Evolutionary conservation across 2,888 invertebrate genomes (phyloP), one percentile per base, ranked within the genome.

Genomic region (Thysanoteuthis rhombus): DNA sequence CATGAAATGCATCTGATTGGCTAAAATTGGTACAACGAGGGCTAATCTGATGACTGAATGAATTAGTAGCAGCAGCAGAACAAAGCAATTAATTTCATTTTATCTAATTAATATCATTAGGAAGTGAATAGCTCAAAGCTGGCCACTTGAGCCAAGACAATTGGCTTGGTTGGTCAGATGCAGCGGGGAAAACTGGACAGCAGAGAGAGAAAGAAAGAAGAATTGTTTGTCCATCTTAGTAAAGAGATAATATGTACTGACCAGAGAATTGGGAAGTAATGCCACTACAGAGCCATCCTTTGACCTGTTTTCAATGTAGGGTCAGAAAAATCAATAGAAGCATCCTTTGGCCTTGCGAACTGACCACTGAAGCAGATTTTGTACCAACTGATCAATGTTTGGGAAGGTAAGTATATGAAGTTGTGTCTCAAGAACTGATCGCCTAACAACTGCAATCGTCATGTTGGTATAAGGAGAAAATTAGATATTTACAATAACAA

Each of bases 11-110:
- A n/a, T n/a, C n/a, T n/a, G n/a, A n/a, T n/a, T 75, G n/a, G 1
- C n/a, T 75, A 75, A 75, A 75, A 19, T 16, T 75, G n/a, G n/a
- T 16, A 16, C n/a, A n/a, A 75, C 75, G 10, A n/a, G n/a, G n/a
- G n/a, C n/a, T n/a, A 75, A n/a, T 75, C 75, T 75, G 75, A 75
- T 75, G 75, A 75, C 75, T n/a, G n/a, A 75, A 75, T 8, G n/a
- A 75, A 75, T 75, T 75, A 75, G n/a, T 22, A 75, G 75, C 75
- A 75, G 75, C 75, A 75, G 75, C n/a, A 75, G 75, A 75, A 75
- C 75, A 75, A 75, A 75, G 75, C 75, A 75, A 75, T 75, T 75
- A 75, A 75, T 75, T 75, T 75, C n/a, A 75, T 75, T 75, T n/a
- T 75, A n/a, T 75, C 58, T 75, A 75, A 75, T 75, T 75, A 75